Conservation (phyloP, 2,888 invertebrate genomes). For the Sphinx pinastri region DNA sequence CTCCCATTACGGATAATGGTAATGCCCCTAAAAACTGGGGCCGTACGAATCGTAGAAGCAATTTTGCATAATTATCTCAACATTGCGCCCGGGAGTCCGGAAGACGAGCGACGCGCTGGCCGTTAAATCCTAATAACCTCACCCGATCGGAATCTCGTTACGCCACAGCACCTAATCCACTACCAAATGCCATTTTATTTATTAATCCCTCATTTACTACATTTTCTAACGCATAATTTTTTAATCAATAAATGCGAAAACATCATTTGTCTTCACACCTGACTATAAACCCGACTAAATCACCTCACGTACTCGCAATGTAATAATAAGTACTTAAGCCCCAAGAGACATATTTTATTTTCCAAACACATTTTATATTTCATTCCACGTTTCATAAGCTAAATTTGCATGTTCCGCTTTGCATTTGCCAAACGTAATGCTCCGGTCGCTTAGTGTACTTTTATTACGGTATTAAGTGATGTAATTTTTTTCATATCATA, state of each 20-base stretch:
- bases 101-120: conserved; percentile 66
- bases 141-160: conserved; percentile 78
- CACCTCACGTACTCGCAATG: conserved; percentile 80
- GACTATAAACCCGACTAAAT: conserved; percentile 68
- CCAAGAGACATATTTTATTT: conserved; percentile 79
- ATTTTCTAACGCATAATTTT: conserved; percentile 8
- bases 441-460: conserved; percentile 84
- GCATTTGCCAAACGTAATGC: conserved; percentile 80
- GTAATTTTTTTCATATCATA: conserved; percentile 85
- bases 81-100: conserved; percentile 51
- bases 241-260: conserved; percentile 33
- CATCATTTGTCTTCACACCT: conserved; percentile 55
- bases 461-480: conserved; percentile 85
- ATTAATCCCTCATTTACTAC: conserved; percentile 33
- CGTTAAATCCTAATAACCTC: conserved; percentile 80
- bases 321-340: conserved; percentile 78
- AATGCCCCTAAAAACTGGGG: conserved; percentile 79
- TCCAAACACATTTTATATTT: conserved; percentile 80
- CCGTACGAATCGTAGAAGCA: conserved; percentile 78
- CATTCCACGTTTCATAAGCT: conserved; percentile 83
- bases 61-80: conserved; percentile 82
- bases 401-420: conserved; percentile 79
- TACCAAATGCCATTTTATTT: conserved; percentile 67
- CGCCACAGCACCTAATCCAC: conserved; percentile 65
- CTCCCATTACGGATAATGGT: conserved; percentile 80